These are phyloP conservation scores for Zaprionus tsacasi DNA, from an alignment of 1,140 invertebrate genomes.

Conservation along the genomic window DNA sequence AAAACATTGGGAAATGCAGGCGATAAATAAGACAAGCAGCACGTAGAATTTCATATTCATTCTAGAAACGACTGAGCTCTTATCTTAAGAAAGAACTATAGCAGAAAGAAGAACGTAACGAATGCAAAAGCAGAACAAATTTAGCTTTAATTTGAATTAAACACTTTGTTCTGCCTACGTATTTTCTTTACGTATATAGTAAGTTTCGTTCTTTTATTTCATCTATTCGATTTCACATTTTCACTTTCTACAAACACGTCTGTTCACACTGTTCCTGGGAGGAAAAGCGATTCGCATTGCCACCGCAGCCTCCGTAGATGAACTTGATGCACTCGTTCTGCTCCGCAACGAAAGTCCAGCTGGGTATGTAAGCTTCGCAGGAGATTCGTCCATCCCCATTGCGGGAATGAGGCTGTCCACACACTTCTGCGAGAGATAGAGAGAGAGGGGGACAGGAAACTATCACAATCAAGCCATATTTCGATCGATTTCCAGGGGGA, in stretches of 20 bases:
- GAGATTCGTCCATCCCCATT: constrained; percentile 34
- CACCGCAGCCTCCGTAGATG: constrained; percentile 91
- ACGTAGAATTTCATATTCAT: background rate
- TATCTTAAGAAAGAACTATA: background rate
- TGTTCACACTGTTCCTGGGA: background rate
- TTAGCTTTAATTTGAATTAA: too few relatives aligned
- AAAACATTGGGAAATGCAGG: background rate
- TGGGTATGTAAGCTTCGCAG: constrained; percentile 29
- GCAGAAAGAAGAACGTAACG: background rate
- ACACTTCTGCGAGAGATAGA: constrained; percentile 8
- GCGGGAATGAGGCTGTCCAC: constrained; percentile 8
- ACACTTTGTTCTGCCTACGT: too few relatives aligned
- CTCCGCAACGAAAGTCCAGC: constrained; percentile 87
- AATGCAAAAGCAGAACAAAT: too few relatives aligned
- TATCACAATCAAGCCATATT: background rate
- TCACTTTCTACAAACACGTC: background rate
- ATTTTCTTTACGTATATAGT: background rate
- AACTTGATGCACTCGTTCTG: constrained; percentile 90
- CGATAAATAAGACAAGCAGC: background rate
- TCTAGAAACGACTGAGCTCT: background rate
- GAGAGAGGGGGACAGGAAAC: background rate
- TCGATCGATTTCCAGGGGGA: background rate
- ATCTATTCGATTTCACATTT: background rate
- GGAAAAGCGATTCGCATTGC: constrained; percentile 93
- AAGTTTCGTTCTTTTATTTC: background rate